Conservation (phyloP, 1,140 invertebrate genomes). For the Aphaenogaster floridana region DNA sequence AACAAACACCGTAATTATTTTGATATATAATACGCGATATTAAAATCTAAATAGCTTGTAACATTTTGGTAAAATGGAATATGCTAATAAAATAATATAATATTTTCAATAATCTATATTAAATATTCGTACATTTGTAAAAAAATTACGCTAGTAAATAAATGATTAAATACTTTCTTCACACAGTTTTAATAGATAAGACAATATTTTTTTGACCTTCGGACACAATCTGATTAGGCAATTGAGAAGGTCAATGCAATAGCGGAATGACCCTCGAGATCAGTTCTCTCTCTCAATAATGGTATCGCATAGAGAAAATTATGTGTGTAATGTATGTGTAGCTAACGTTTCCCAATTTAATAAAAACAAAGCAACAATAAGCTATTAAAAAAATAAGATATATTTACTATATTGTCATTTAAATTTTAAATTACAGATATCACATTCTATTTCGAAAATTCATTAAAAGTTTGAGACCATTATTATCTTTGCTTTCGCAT, state of each 20-base stretch:
- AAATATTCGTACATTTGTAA: neutral
- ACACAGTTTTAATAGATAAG: conserved; percentile 17
- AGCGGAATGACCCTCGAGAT: conserved; percentile 48
- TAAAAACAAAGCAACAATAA: neutral
- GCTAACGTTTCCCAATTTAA: conserved; percentile 14
- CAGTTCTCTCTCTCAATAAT: conserved; percentile 46
- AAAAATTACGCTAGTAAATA: conserved; percentile 1
- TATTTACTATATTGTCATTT: neutral
- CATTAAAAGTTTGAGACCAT: neutral
- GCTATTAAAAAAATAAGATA: neutral
- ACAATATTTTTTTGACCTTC: conserved; percentile 55
- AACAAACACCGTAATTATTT: neutral
- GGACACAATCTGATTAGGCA: conserved; percentile 56
- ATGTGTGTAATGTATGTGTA: neutral
- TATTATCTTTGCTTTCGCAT: neutral
- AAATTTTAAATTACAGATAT: neutral
- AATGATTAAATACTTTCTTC: neutral
- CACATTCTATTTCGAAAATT: neutral
- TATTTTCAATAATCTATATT: neutral
- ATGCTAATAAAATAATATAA: neutral
- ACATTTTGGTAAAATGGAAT: conserved; percentile 9
- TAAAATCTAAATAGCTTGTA: neutral
- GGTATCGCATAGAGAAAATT: conserved; percentile 23
- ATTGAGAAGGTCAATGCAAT: conserved; percentile 46
- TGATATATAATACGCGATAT: neutral